A percentile compares a stretch with the other conserved stretches of the same genome.
Conservation (phyloP, 2,797 vertebrate genomes). For the Alectoris magna region DNA sequence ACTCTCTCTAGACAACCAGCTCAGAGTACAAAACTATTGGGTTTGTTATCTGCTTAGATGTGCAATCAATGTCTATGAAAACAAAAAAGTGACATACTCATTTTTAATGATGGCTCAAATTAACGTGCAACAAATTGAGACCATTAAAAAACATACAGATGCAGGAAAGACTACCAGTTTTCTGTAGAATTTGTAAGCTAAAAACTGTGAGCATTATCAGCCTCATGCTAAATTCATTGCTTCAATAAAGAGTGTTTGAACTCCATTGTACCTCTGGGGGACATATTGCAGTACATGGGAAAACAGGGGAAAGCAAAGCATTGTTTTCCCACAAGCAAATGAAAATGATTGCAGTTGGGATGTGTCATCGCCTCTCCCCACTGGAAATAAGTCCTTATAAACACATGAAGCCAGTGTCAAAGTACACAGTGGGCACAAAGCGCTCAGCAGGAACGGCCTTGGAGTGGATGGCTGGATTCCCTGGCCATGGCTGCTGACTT, state of each 20-base stretch:
- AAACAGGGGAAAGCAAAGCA: not conserved
- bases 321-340: not conserved
- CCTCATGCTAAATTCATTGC: not conserved
- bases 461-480: not conserved
- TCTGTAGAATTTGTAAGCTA: not conserved
- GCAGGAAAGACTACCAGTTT: not conserved
- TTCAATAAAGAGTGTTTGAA: rapidly evolving
- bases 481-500: not conserved
- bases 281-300: not conserved
- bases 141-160: not conserved
- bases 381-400: not conserved
- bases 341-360: rapidly evolving
- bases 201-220: not conserved
- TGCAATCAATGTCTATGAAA: not conserved
- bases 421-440: not conserved
- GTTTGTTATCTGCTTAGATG: not conserved
- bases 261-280: not conserved
- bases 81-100: slow-evolving; percentile 15
- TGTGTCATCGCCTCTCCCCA: not conserved
- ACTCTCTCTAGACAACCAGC: slow-evolving; percentile 21
- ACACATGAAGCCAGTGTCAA: not conserved
- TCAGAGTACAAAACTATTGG: slow-evolving; percentile 7
- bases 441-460: not conserved
- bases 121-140: not conserved
- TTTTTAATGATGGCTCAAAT: not conserved